Evolutionary conservation across 2,888 invertebrate species (phyloP), one percentile per base, ranked within the genome.

Genomic region (Dynastes grantii): DNA sequence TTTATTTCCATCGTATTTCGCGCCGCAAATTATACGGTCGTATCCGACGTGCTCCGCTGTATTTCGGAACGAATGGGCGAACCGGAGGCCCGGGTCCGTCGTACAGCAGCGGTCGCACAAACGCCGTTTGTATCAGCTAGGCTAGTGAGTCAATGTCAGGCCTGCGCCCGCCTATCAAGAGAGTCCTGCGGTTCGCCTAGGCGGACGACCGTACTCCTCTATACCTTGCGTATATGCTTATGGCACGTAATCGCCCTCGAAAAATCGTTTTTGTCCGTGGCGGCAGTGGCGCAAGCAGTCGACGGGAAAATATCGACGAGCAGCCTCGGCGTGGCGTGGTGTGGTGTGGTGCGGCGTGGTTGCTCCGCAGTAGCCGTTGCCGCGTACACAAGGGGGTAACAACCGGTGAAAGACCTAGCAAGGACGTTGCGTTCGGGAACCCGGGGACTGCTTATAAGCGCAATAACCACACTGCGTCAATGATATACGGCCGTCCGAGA

Each of bases 321-420:
- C 55, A 67, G 40, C 55, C 37, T 58, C 58, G 71, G 55, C 71
- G 71, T 16, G 71, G 55, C 71, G 71, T 16, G 37, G 5, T 11
- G 45, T 11, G 45, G 45, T 11, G 40, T n/a, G 29, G 61, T n/a
- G n/a, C 11, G 64, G 13, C 27, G 55, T 71, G 29, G 53, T 55
- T 58, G 71, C 71, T 37, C 58, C 55, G 71, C 27, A 55, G n/a
- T 55, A 16, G 37, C 55, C 37, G 58, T 29, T 71, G 71, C 55
- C 37, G 32, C 32, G 71, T 71, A 71, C 37, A 32, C 58, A 58
- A 71, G 71, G 71, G 71, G 71, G 71, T 71, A 71, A 71, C 58
- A 71, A 71, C 71, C 71, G 71, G 71, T 71, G 71, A 71, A 71
- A 71, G 71, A 71, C 71, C 71, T 71, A 32, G 71, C 71, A 71